Base-by-base conservation (phyloP, 1,140 invertebrate genomes). In the Mylabris phalerata region DNA sequence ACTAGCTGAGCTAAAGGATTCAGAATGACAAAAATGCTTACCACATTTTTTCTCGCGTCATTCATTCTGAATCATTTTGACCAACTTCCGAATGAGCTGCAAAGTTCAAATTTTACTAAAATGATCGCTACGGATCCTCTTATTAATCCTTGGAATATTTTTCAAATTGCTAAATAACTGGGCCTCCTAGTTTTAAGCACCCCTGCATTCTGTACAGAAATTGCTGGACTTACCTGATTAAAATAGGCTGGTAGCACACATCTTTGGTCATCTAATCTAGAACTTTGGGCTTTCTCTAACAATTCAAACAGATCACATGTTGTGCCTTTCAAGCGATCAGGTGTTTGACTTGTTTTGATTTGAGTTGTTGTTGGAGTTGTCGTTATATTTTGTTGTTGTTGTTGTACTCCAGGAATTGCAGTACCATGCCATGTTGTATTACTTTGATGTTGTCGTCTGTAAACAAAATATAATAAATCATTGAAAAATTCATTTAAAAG, bases 191-290 rank as follows among this genome's bases (percentile, higher is more conserved):
- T 19, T 19, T 19, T 19, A 19, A 13, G n/a, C n/a, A n/a, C n/a
- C n/a, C n/a, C 13, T 13, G 19, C 19, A 19, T 19, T 19, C 19
- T 19, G 19, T 19, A 19, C 19, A 19, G 19, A 19, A 19, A 19
- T 19, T 19, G 9, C 24, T 3, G 13, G 4, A 48, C 65, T 78
- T 79, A 92, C 90, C 86, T 92, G 89, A 71, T 84, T 84, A 74
- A 92, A 92, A 75, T 91, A 91, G 10, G 89, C 81, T 46, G 92
- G 92, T 64, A 96, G 79, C 57, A 91, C 90, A 74, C 93, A 95
- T 75, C 94, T 83, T 78, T 97, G 94, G 78, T 97, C 93, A 71
- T 97, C 93, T 67, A 97, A 77, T 45, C 94, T 82, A 55, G 90
- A 92, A 79, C 90, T 90, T 78, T 96, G 93, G 52, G 94, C 88